phyloP scores from a whole-genome alignment of 2,797 vertebrate species.

The Manis crassicaudata region DNA sequence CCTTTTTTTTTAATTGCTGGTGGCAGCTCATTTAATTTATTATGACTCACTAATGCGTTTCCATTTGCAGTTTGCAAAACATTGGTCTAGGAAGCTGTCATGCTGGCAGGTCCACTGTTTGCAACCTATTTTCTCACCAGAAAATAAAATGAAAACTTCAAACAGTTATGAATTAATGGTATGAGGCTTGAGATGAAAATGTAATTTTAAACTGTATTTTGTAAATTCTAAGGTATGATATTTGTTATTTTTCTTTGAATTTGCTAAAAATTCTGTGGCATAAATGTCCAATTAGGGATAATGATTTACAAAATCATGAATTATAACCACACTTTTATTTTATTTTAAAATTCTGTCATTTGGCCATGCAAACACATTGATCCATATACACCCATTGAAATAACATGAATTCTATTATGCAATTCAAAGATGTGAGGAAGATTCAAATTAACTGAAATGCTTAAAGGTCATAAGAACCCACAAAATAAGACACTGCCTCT shows the following conservation, averaged over 20 bases:
- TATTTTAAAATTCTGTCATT: constrained; percentile 4
- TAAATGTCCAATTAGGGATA: background rate
- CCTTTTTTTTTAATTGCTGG: background rate
- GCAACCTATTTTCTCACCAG: background rate
- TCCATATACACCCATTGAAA: background rate
- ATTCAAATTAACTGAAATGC: constrained; percentile 1
- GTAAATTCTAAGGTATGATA: background rate
- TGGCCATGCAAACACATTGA: background rate
- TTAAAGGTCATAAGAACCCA: background rate
- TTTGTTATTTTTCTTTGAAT: background rate
- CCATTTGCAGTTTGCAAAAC: background rate
- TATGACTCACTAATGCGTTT: background rate
- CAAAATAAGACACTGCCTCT: background rate
- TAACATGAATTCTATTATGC: background rate
- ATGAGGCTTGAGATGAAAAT: background rate
- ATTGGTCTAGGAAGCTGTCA: background rate
- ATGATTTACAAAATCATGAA: background rate
- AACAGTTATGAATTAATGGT: background rate
- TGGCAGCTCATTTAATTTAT: background rate
- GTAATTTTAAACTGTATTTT: background rate
- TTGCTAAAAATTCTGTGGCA: background rate
- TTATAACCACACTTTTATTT: background rate
- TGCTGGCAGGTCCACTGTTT: background rate
- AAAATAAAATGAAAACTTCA: constrained; percentile 3
- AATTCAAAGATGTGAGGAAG: constrained; percentile 39